Percentiles rank a stretch among this genome's conserved stretches.
These are phyloP conservation scores for Chloroclysta siterata DNA, from an alignment of 2,888 invertebrate genomes.

Conservation along the genomic window DNA sequence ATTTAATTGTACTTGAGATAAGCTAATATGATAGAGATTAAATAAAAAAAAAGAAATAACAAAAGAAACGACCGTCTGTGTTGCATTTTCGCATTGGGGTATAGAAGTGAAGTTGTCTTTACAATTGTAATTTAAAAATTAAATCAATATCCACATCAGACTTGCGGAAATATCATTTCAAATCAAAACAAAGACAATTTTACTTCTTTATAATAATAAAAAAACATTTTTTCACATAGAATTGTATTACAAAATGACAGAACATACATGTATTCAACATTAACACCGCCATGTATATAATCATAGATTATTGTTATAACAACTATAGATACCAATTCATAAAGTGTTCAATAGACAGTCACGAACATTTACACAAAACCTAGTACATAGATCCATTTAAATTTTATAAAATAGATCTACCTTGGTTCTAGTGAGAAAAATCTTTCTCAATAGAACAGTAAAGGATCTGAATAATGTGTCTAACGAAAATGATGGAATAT, in stretches of 20 bases:
- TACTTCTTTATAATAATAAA: constrained; percentile 30
- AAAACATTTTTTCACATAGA: constrained; percentile 59
- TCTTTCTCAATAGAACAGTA: not conserved
- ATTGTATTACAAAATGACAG: constrained; percentile 68
- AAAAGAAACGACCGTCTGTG: constrained; percentile 77
- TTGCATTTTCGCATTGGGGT: constrained; percentile 79
- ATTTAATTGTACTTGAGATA: not conserved
- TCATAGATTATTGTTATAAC: constrained; percentile 2
- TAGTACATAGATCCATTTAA: not conserved
- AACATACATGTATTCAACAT: constrained; percentile 63
- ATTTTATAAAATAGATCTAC: not conserved
- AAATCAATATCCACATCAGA: not conserved
- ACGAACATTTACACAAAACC: constrained; percentile 1
- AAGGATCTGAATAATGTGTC: not conserved
- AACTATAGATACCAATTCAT: constrained; percentile 4
- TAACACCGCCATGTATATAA: constrained; percentile 55
- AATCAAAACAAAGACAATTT: constrained; percentile 29
- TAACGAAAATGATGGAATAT: not conserved
- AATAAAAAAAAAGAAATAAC: constrained; percentile 37
- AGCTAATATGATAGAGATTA: not conserved
- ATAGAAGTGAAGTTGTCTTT: constrained; percentile 54
- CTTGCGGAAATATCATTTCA: too few relatives aligned
- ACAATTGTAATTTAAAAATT: not conserved
- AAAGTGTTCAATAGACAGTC: constrained; percentile 2
- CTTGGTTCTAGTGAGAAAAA: not conserved